Evolutionary conservation across 1,140 invertebrate genomes (phyloP), one percentile per base, ranked within the genome.

Genomic region (Nasonia longicornis): DNA sequence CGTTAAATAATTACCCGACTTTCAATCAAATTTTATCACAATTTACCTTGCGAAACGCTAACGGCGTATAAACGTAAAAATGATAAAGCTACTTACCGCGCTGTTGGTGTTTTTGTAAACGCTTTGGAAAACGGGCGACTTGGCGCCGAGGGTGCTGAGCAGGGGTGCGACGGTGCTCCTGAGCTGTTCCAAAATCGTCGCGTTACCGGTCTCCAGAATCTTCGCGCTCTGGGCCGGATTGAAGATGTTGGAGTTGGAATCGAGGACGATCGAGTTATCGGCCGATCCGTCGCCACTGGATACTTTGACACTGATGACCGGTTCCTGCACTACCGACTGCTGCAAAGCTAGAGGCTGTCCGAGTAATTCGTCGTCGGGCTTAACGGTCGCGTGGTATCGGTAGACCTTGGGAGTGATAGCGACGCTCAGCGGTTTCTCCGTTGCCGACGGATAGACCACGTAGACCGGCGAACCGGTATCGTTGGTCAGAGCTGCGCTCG

Each of bases 151-250:
- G 0, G 86, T 87, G 79, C 84, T 87, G 7, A 90, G 84, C 31
- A 91, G 83, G 29, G 90, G 90, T 35, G 90, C 90, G 10, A 91
- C 90, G 2, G 90, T 91, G 70, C 90, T 90, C 16, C 89, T 84
- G 2, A 91, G 82, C 72, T 90, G 88, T 78, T 91, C 89, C 26
- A 91, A 10, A 14, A 90, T 80, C 29, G 86, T 87, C 20, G 52
- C 83, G n/a, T 90, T 91, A 16, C 85, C 85, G 29, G 76, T 87
- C 10, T 82, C 85, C 12, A 90, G 74, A 20, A 77, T 80, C 52
- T 87, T 84, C 7, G 87, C 85, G 45, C 85, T 88, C 45, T 84
- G 88, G 0, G 87, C 78, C 0, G 90, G 90, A 84, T 84, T 91
- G 81, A 91, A 91, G 71, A 91, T 87, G 35, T 91, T 90, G 58